Percentiles rank a stretch among this genome's conserved stretches.
These are phyloP conservation scores for Amaurobius ferox DNA, from an alignment of 2,888 invertebrate genomes.

Conservation along the genomic window DNA sequence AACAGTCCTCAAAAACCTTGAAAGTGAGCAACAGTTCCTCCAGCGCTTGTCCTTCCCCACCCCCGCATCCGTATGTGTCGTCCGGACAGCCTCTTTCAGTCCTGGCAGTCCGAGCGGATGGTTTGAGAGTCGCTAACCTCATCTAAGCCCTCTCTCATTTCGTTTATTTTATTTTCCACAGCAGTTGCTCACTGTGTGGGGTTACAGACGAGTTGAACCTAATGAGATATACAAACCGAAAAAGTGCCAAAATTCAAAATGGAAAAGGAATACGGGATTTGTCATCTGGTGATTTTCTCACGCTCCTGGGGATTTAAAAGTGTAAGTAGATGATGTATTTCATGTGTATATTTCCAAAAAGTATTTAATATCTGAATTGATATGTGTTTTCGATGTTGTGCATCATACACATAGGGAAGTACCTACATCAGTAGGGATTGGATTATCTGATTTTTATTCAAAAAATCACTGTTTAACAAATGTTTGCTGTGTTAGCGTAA, in stretches of 20 bases:
- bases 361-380: background rate
- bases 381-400: background rate
- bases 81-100: slow-evolving; percentile 24
- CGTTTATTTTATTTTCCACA: slow-evolving; percentile 11
- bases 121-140: slow-evolving; percentile 23
- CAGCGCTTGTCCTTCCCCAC: background rate
- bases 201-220: background rate
- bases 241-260: slow-evolving; percentile 2
- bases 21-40: slow-evolving; percentile 66
- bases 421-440: background rate
- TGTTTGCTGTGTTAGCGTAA: no score
- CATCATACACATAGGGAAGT: background rate
- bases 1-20: slow-evolving; percentile 26
- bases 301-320: background rate
- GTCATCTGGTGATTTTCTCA: background rate
- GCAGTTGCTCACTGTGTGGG: background rate
- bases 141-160: slow-evolving; percentile 5
- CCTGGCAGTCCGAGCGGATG: slow-evolving; percentile 19
- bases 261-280: background rate
- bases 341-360: background rate
- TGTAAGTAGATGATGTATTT: slow-evolving; percentile 5
- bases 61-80: slow-evolving; percentile 24
- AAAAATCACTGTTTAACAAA: no score
- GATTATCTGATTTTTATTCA: background rate
- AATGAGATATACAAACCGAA: background rate